Evolutionary conservation across 1,140 invertebrate genomes (phyloP), one percentile per base, ranked within the genome.

Genomic region (Pentalonia nigronervosa): DNA sequence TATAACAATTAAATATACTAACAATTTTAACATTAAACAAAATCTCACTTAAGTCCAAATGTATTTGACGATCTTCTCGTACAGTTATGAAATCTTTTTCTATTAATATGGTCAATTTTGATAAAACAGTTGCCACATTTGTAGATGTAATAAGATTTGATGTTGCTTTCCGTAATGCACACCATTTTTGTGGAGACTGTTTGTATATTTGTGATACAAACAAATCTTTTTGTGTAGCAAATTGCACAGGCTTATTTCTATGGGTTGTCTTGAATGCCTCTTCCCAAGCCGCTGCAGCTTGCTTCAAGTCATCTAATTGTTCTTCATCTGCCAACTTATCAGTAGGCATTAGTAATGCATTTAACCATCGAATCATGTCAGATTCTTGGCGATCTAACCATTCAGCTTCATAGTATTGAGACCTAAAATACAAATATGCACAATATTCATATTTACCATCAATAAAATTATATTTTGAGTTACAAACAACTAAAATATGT

Each of bases 361-460:
- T 99, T 0, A 99, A 95, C 98, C 98, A 99, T 94, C 97, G 97
- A 94, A 97, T 97, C 94, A 99, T 98, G 94, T 97, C 97, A 1
- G 95, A 95, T 95, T 98, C 97, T 95, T 98, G 97, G 94, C 97
- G 97, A 87, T 97, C 96, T 23, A 98, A 96, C 95, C 98, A 98
- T 94, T 94, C 93, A 11, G 76, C n/a, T 50, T 94, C 94, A 76
- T 88, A 93, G 48, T 94, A 94, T 9, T 86, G 91, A n/a, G 93
- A 94, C 76, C 94, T 94, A 83, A 93, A 89, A 36, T 90, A 47
- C 7, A 45, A 90, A 30, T 67, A 45, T 67, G 1, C 1, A 50
- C 14, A n/a, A 20, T 7, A 76, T 76, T 76, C 17, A 76, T 76
- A 17, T 20, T 0, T 2, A 76, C 30, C n/a, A n/a, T 76, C 4